Base-by-base conservation (phyloP, 2,797 vertebrate genomes). In the Hephaestus fuliginosus region DNA sequence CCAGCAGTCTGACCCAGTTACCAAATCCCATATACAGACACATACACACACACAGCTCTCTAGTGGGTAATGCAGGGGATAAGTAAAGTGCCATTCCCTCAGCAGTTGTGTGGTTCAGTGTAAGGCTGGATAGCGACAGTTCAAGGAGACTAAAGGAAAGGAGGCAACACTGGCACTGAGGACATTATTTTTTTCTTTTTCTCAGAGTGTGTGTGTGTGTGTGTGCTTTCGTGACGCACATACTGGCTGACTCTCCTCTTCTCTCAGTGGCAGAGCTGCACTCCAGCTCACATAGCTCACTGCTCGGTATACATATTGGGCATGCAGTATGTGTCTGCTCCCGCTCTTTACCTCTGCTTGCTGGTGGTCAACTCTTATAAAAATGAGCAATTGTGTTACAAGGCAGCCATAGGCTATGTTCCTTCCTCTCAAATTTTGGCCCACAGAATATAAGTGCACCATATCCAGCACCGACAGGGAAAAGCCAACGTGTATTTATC, bases 1-100 rank as follows among this genome's bases (percentile, higher is more conserved):
- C 72, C 80, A 83, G 52, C 65, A 58, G 71, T 85, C 84, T 90
- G 89, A 91, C 88, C 88, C 77, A 91, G 81, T 91, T 93, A 84
- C 65, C 39, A 85, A 85, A 82, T 76, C 81, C 7, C 70, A 58
- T 48, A 41, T 36, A 41, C 20, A 74, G 18, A 72, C 74, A 39
- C 36, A 39, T 33, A 79, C 30, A 74, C 67, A 63, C 69, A 76
- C 58, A 43, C 20, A 62, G 68, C 53, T 88, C 78, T 89, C 63
- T 62, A 68, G 65, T 20, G 55, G 61, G 52, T 83, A 68, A 84
- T 87, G 77, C 63, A 64, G 57, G 63, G 78, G 73, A 82, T 84
- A 81, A 83, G 80, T 76, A 77, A 71, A 82, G 66, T 83, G 82
- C 86, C 72, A 74, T 85, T 88, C 83, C 60, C 80, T 79, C 77